phyloP scores from a whole-genome alignment of 2,888 invertebrate genomes.

The Rutpela maculata region DNA sequence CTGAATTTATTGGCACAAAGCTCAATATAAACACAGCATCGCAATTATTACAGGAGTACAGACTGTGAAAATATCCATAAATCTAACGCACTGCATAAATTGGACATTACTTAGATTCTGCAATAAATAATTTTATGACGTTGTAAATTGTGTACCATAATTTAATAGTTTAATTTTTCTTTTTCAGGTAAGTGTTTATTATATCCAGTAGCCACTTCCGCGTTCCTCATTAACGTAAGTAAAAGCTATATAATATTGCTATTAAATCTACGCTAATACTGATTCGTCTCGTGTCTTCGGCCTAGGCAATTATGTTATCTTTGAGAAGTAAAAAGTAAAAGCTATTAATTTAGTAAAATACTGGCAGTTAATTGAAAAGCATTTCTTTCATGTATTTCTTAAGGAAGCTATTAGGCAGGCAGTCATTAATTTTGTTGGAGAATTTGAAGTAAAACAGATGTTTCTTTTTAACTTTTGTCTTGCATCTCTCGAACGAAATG shows the following conservation, averaged over 20 bases:
- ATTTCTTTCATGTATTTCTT: conserved; percentile 12
- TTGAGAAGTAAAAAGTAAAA: background rate
- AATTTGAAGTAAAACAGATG: conserved; percentile 15
- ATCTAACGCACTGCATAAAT: background rate
- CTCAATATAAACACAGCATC: conserved; percentile 6
- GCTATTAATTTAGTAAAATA: conserved; percentile 5
- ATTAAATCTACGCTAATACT: background rate
- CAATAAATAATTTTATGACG: conserved; percentile 1
- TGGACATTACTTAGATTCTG: background rate
- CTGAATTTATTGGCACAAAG: background rate
- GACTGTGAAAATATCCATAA: background rate
- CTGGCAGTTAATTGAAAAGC: conserved; percentile 8
- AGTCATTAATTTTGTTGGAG: conserved; percentile 19
- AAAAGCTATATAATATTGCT: background rate
- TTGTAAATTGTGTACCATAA: conserved; percentile 21
- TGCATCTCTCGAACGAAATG: background rate
- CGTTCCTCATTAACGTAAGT: conserved; percentile 25
- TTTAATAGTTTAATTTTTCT: conserved; percentile 26
- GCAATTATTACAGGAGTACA: background rate
- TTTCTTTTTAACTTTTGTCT: background rate
- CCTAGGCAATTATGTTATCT: background rate
- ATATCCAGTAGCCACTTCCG: conserved; percentile 8
- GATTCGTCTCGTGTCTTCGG: background rate
- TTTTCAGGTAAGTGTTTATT: conserved; percentile 38
- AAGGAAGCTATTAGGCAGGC: conserved; percentile 18